These are phyloP conservation scores for Parambassis ranga DNA, from an alignment of 2,797 vertebrate genomes.

Conservation along the genomic window DNA sequence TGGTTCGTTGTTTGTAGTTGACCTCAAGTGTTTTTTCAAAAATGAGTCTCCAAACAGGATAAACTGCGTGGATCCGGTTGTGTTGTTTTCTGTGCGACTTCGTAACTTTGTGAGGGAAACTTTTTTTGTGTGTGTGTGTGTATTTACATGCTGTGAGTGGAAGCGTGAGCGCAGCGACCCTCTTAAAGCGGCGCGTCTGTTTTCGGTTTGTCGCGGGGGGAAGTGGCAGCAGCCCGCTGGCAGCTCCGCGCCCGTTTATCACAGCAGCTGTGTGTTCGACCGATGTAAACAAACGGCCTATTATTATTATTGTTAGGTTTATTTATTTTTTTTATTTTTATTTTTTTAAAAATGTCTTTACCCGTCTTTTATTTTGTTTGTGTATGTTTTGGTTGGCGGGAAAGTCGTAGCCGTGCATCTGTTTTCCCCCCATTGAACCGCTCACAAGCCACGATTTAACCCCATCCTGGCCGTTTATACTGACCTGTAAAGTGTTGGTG, in stretches of 20 bases:
- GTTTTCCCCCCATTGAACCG: too few relatives aligned
- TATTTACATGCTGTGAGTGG: slow-evolving; percentile 4
- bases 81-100: accelerated
- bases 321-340: accelerated
- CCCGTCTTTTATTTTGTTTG: slow-evolving; percentile 1
- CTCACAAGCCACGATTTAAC: too few relatives aligned
- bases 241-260: too few relatives aligned
- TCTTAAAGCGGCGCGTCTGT: slow-evolving; percentile 26
- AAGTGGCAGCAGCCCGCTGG: neutral
- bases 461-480: too few relatives aligned
- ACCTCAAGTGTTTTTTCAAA: neutral
- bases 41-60: accelerated
- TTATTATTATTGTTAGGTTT: accelerated
- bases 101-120: neutral
- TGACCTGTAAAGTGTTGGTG: too few relatives aligned
- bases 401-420: slow-evolving; percentile 29
- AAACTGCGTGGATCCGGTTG: accelerated
- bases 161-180: neutral
- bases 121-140: neutral
- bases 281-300: too few relatives aligned
- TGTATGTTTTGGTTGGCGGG: slow-evolving; percentile 60
- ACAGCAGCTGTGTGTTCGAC: too few relatives aligned
- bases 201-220: slow-evolving; percentile 37
- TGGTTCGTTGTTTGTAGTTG: neutral
- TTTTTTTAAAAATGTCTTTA: accelerated